phyloP scores from a whole-genome alignment of 1,140 invertebrate genomes.

The Armadillidium nasatum region DNA sequence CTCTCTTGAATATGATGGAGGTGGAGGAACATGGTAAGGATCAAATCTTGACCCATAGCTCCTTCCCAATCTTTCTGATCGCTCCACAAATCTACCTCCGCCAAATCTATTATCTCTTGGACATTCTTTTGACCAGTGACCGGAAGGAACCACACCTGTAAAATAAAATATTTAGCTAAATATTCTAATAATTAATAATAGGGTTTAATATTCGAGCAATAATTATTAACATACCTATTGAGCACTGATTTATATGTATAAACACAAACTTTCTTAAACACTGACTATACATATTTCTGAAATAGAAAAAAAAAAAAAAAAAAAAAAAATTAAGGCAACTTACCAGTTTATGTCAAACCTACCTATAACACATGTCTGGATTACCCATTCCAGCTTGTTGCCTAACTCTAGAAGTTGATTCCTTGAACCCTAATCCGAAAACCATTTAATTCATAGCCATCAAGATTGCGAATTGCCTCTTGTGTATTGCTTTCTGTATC shows the following conservation, averaged over 20 bases:
- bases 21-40: conserved; percentile 37
- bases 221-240: background rate
- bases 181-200: too few relatives aligned
- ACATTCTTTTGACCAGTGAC: conserved; percentile 44
- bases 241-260: conserved; percentile 7
- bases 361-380: conserved; percentile 43
- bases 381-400: conserved; percentile 44
- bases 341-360: too few relatives aligned
- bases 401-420: conserved; percentile 40
- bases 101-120: conserved; percentile 34
- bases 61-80: conserved; percentile 16
- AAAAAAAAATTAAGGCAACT: too few relatives aligned
- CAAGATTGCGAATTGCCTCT: conserved; percentile 38
- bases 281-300: too few relatives aligned
- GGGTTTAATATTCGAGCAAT: too few relatives aligned
- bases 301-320: too few relatives aligned
- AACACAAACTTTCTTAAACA: background rate
- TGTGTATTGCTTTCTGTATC: conserved; percentile 38
- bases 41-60: conserved; percentile 35
- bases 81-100: conserved; percentile 21
- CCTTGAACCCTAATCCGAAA: conserved; percentile 41
- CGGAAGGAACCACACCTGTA: conserved; percentile 37
- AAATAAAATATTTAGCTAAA: background rate
- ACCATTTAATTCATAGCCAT: conserved; percentile 41
- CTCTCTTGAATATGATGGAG: conserved; percentile 39